Conservation (phyloP, 2,797 vertebrate genomes). For the Nannoperca australis region DNA sequence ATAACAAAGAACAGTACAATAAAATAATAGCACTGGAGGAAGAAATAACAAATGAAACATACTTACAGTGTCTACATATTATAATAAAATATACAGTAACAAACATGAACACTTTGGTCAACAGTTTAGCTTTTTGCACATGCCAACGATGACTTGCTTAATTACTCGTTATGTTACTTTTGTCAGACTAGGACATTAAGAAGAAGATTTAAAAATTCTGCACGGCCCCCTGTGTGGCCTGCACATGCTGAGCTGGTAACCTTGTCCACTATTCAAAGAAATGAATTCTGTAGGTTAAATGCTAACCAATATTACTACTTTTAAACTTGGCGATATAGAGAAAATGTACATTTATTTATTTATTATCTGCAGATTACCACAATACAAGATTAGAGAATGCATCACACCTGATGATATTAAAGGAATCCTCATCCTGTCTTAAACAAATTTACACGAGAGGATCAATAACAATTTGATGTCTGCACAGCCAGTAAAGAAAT, state of each 20-base stretch:
- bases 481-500: background rate
- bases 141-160: background rate
- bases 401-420: background rate
- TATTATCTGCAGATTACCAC: background rate
- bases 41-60: too few species aligned
- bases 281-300: background rate
- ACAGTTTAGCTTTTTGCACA: background rate
- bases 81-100: too few species aligned
- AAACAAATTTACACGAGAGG: constrained; percentile 38
- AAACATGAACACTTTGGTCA: background rate
- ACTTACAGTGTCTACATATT: background rate
- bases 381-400: background rate
- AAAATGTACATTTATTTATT: background rate
- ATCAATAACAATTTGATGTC: constrained; percentile 48
- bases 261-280: constrained; percentile 1
- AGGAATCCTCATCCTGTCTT: background rate
- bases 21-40: background rate
- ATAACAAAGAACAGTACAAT: background rate
- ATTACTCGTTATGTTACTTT: background rate
- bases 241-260: constrained; percentile 8
- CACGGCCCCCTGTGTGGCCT: background rate
- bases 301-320: background rate
- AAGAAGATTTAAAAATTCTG: background rate
- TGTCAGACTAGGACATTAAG: background rate
- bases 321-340: background rate